These are phyloP conservation scores for Rhabdomys pumilio DNA, from an alignment of 2,797 vertebrate species.

Conservation along the genomic window DNA sequence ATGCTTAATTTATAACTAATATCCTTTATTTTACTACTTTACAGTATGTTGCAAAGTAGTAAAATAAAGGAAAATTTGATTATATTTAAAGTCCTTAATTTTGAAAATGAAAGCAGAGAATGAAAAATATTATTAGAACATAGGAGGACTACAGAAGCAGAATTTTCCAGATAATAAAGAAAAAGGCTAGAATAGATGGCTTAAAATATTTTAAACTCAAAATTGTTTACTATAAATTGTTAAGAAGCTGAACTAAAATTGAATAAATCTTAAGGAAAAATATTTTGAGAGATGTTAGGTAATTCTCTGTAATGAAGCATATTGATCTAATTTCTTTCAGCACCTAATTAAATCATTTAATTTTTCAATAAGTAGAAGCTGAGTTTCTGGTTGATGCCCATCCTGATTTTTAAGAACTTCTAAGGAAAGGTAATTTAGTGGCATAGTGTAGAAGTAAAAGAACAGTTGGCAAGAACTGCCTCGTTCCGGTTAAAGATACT, in stretches of 20 bases:
- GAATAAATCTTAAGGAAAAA: background rate
- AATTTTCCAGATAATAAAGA: background rate
- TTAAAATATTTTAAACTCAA: conserved; percentile 10
- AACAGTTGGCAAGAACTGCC: background rate
- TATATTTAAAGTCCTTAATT: conserved; percentile 39
- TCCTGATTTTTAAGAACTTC: conserved; percentile 1
- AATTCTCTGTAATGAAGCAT: background rate
- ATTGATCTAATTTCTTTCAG: background rate
- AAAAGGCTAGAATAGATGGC: background rate
- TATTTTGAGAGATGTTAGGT: background rate
- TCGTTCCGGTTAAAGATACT: background rate
- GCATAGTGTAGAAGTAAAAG: background rate
- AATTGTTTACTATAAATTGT: background rate
- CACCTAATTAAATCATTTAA: background rate
- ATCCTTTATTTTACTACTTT: background rate
- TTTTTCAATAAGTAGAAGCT: conserved; percentile 14
- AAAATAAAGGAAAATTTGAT: background rate
- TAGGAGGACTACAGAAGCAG: background rate
- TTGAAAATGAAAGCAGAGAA: conserved; percentile 31
- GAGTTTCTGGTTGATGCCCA: background rate
- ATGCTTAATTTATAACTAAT: background rate
- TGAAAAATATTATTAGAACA: background rate
- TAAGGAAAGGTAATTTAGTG: background rate
- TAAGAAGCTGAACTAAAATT: conserved; percentile 1
- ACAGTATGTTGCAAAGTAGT: background rate